Conservation (phyloP, 2,113 vertebrate genomes). For the Sula dactylatra region DNA sequence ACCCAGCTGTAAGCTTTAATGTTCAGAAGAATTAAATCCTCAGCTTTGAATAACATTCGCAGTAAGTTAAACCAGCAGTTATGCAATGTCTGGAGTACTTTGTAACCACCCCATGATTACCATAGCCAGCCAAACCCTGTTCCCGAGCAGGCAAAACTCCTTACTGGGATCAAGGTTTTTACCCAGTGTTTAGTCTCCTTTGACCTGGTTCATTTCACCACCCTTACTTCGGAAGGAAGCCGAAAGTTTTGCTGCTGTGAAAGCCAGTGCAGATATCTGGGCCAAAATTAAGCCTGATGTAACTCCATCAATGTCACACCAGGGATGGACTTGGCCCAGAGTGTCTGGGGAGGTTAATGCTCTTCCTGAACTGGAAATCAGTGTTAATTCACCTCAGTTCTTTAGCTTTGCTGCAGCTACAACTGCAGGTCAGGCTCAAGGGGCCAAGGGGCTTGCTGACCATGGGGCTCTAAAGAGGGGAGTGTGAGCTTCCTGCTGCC, state of each 20-base stretch:
- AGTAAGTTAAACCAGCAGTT: not conserved
- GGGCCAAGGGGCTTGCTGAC: not conserved
- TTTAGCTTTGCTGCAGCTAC: not conserved
- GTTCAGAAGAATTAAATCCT: constrained; percentile 26
- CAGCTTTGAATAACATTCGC: not conserved
- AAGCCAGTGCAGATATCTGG: not conserved
- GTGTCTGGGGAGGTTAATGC: not conserved
- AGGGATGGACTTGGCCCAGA: not conserved
- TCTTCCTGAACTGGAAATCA: not conserved
- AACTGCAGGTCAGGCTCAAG: not conserved
- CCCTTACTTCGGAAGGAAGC: not conserved
- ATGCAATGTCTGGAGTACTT: constrained; percentile 14
- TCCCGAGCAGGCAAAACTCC: not conserved
- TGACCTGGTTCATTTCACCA: constrained; percentile 19
- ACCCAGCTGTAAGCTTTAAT: not conserved
- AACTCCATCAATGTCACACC: not conserved
- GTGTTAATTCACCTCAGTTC: not conserved
- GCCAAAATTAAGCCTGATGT: constrained; percentile 3
- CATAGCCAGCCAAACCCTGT: not conserved
- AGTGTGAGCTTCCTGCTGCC: not conserved
- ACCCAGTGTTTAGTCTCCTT: constrained; percentile 13
- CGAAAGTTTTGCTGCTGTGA: not conserved
- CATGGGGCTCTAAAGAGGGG: not conserved
- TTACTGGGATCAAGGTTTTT: constrained; percentile 15
- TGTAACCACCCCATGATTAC: not conserved